These are phyloP conservation scores for Eupithecia centaureata DNA, from an alignment of 2,888 invertebrate genomes.

Conservation along the genomic window DNA sequence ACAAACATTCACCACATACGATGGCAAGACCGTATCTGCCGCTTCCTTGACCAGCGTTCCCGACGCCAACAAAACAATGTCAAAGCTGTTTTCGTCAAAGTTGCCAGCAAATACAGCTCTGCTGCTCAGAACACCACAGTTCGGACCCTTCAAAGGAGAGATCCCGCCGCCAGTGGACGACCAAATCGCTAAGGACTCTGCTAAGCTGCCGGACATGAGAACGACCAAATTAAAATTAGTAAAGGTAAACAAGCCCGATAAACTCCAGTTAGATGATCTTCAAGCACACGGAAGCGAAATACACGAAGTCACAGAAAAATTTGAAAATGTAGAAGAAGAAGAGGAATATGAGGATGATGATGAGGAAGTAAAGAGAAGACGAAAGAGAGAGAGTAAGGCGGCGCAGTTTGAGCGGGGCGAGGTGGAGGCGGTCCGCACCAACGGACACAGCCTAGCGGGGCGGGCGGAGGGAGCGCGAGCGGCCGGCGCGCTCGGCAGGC, in stretches of 20 bases:
- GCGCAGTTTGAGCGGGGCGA: conserved; percentile 66
- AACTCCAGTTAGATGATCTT: conserved; percentile 53
- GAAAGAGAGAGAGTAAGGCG: conserved; percentile 64
- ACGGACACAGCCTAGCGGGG: conserved; percentile 55
- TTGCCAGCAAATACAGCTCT: conserved; percentile 80
- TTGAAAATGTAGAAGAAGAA: conserved; percentile 41
- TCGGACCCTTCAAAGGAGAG: conserved; percentile 89
- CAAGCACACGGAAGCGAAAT: conserved; percentile 61
- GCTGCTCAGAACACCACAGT: conserved; percentile 88
- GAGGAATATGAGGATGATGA: conserved; percentile 51
- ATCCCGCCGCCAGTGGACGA: conserved; percentile 80
- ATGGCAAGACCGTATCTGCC: conserved; percentile 89
- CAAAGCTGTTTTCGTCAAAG: conserved; percentile 73
- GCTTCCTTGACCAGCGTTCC: conserved; percentile 84
- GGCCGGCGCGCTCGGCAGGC: conserved; percentile 36
- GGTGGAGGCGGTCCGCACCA: conserved; percentile 56
- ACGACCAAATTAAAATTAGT: conserved; percentile 74
- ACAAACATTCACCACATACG: conserved; percentile 87
- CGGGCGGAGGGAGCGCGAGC: conserved; percentile 54
- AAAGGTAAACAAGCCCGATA: conserved; percentile 54
- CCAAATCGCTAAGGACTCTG: conserved; percentile 52
- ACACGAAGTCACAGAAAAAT: conserved; percentile 48
- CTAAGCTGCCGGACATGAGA: conserved; percentile 37
- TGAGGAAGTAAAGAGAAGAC: conserved; percentile 48
- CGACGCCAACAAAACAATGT: conserved; percentile 62